A percentile compares a stretch with the other conserved stretches of the same genome.
Evolutionary conservation across 64 coral and sea anemone species (phyloP).

Genomic region (Pocillopora verrucosa): DNA sequence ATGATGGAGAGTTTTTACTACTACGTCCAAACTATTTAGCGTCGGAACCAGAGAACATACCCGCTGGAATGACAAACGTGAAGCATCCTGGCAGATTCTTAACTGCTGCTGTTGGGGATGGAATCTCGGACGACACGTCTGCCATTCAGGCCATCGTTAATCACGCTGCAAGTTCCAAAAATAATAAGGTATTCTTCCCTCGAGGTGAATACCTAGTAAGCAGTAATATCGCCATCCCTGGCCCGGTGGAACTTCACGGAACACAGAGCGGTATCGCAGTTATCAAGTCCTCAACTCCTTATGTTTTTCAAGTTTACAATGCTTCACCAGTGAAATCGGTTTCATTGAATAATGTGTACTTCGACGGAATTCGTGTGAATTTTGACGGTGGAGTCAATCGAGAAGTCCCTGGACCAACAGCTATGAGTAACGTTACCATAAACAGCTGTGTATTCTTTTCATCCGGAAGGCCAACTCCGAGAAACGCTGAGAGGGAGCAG

Average conservation of each 20-base stretch:
- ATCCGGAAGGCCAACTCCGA: background rate
- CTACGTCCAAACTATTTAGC: background rate
- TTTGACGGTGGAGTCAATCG: too few relatives aligned
- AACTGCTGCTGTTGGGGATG: background rate
- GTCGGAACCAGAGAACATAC: background rate
- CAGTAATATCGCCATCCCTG: background rate
- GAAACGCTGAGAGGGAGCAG: background rate
- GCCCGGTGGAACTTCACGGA: background rate
- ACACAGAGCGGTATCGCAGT: conserved; percentile 2
- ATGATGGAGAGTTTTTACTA: too few relatives aligned
- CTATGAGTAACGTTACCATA: background rate
- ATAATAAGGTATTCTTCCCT: conserved; percentile 20
- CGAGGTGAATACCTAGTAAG: background rate
- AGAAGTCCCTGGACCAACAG: background rate
- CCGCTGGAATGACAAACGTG: conserved; percentile 2
- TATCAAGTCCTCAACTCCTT: background rate
- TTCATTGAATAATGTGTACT: too few relatives aligned
- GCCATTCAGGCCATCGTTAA: conserved; percentile 20
- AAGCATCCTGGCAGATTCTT: conserved; percentile 8
- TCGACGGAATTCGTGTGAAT: conserved; percentile 5
- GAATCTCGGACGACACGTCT: background rate
- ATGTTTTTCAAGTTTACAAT: background rate
- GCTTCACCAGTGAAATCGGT: too few relatives aligned
- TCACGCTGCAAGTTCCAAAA: background rate
- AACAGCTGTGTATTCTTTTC: background rate